Percentiles rank a stretch among this genome's conserved stretches.
Evolutionary conservation across 2,888 invertebrate genomes (phyloP).

Genomic region (Troides helena): DNA sequence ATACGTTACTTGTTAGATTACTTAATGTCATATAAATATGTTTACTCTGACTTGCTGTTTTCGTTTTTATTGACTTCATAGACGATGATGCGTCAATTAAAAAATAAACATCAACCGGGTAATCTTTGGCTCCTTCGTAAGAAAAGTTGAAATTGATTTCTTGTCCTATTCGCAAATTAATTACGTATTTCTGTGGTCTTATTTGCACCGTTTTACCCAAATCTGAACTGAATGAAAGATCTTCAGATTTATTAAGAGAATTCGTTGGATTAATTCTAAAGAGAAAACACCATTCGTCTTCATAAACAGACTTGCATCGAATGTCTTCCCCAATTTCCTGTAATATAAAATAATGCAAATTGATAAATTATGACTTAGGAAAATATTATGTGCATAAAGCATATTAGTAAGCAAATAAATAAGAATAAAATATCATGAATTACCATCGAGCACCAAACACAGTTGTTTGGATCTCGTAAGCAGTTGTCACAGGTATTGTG

Average conservation of each 20-base stretch:
- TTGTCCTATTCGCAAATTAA: conserved; percentile 53
- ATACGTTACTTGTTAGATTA: conserved; percentile 82
- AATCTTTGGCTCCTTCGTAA: conserved; percentile 84
- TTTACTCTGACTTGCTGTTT: conserved; percentile 70
- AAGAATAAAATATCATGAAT: not conserved
- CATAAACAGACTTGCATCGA: conserved; percentile 37
- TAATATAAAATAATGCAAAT: conserved; percentile 21
- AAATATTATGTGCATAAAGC: no score
- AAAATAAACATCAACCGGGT: conserved; percentile 91
- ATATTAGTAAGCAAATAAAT: not conserved
- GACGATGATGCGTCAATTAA: conserved; percentile 88
- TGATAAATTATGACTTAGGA: not conserved
- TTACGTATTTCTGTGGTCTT: conserved; percentile 58
- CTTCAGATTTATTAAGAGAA: conserved; percentile 26
- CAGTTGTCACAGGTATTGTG: conserved; percentile 54
- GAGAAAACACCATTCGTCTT: conserved; percentile 35
- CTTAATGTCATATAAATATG: conserved; percentile 76
- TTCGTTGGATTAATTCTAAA: conserved; percentile 37
- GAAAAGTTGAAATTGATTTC: conserved; percentile 60
- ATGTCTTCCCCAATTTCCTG: conserved; percentile 36
- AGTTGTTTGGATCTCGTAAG: conserved; percentile 48
- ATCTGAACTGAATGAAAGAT: conserved; percentile 48
- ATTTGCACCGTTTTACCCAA: conserved; percentile 50
- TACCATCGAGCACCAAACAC: conserved; percentile 61
- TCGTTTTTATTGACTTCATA: conserved; percentile 82